Evolutionary conservation across 92 coral and sea anemone genomes (phyloP).

Genomic region (Anthopleura xanthogrammica): DNA sequence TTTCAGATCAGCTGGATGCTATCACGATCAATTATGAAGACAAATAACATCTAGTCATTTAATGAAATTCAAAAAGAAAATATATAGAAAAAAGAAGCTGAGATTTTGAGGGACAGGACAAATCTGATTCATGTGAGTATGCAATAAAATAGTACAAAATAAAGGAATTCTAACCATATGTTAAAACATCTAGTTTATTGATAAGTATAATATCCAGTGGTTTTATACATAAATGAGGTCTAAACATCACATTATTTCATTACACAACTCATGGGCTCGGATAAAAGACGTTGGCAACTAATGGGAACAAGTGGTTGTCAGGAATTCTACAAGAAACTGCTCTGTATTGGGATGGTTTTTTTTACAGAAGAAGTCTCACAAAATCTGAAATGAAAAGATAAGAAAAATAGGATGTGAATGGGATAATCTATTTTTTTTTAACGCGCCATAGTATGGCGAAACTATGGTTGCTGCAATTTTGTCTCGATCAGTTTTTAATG

Average conservation of each 20-base stretch:
- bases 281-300: neutral
- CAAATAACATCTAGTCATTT: no score
- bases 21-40: no score
- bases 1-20: no score
- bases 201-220: no score
- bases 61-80: neutral
- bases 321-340: neutral
- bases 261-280: neutral
- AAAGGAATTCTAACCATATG: neutral
- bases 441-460: neutral
- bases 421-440: neutral
- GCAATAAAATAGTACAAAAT: neutral
- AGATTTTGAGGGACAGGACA: neutral
- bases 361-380: constrained; percentile 36
- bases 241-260: no score
- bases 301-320: neutral
- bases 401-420: neutral
- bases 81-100: no score
- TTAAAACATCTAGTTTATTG: neutral
- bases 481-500: no score
- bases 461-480: no score
- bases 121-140: neutral
- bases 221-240: no score
- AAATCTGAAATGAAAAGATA: constrained; percentile 18
- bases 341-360: neutral